These are phyloP conservation scores for Myotis davidii DNA, from an alignment of 2,113 vertebrate genomes.

Conservation along the genomic window DNA sequence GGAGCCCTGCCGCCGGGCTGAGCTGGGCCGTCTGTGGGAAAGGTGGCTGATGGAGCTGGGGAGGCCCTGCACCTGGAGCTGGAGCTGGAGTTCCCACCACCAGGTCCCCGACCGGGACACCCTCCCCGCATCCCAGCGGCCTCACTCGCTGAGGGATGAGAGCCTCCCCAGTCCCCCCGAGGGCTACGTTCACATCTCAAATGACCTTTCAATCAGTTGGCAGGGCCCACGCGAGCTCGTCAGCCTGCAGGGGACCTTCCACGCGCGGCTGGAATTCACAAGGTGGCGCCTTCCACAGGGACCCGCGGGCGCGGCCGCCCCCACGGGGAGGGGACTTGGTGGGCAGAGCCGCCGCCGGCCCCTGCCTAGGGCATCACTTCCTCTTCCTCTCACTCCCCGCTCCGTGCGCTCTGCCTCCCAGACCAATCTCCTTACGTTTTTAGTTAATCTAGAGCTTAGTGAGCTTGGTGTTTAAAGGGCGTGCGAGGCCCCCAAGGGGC, in stretches of 20 bases:
- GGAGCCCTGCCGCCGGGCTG: too few species aligned
- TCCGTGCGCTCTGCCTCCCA: background rate
- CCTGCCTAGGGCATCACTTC: background rate
- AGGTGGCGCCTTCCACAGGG: fast-evolving
- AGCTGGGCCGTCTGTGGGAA: background rate
- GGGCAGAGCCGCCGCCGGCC: background rate
- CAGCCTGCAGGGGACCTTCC: background rate
- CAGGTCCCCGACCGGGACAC: background rate
- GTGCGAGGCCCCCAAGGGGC: background rate
- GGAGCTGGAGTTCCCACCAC: background rate
- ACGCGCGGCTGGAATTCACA: background rate
- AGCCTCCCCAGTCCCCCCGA: background rate
- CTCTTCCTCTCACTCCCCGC: background rate
- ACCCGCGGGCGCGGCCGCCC: background rate
- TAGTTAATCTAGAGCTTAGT: background rate
- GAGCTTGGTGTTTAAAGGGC: background rate
- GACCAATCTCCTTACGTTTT: background rate
- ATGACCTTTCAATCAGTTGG: background rate
- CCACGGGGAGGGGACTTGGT: fast-evolving
- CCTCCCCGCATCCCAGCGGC: background rate
- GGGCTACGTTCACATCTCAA: background rate
- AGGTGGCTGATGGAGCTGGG: background rate
- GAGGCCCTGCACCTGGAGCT: background rate
- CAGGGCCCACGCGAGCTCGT: background rate
- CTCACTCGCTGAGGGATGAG: background rate